Percentiles rank a stretch among this genome's conserved stretches.
Evolutionary conservation across 2,888 invertebrate genomes (phyloP).

Genomic region (Drosophila flavopinicola): DNA sequence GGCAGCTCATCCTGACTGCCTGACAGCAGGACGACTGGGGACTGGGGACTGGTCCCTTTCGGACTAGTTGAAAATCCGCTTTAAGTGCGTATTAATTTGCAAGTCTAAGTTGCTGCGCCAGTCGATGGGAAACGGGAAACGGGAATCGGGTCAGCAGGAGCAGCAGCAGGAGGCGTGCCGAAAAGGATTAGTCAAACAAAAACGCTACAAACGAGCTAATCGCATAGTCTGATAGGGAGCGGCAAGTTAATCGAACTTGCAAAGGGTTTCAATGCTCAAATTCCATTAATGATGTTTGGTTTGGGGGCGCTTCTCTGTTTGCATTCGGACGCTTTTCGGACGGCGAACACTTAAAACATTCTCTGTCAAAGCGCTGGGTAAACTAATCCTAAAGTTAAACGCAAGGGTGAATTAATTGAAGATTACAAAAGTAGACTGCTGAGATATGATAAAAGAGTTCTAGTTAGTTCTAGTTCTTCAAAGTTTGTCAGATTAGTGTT

Average conservation of each 20-base stretch:
- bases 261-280: constrained; percentile 41
- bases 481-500: no score
- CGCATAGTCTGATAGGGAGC: constrained; percentile 16
- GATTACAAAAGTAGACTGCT: constrained; percentile 30
- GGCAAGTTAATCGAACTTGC: constrained; percentile 47
- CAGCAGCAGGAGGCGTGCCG: constrained; percentile 7
- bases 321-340: constrained; percentile 4
- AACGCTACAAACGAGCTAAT: constrained; percentile 64
- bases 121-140: constrained; percentile 13
- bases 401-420: constrained; percentile 33
- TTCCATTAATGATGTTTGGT: constrained; percentile 53
- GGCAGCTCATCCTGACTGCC: constrained; percentile 2
- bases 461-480: no score
- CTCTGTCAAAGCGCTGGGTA: constrained; percentile 19
- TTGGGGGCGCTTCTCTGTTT: constrained; percentile 6
- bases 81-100: constrained; percentile 78
- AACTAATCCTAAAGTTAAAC: constrained; percentile 37
- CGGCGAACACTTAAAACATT: constrained; percentile 11
- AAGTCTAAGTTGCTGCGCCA: constrained; percentile 63
- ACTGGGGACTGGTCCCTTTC: constrained; percentile 4
- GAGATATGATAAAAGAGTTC: constrained; percentile 4
- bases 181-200: constrained; percentile 76
- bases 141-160: neutral
- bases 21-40: no score
- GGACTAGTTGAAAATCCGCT: constrained; percentile 60